These are phyloP conservation scores for Muntiacus reevesi DNA, from an alignment of 2,113 vertebrate species.

Conservation along the genomic window DNA sequence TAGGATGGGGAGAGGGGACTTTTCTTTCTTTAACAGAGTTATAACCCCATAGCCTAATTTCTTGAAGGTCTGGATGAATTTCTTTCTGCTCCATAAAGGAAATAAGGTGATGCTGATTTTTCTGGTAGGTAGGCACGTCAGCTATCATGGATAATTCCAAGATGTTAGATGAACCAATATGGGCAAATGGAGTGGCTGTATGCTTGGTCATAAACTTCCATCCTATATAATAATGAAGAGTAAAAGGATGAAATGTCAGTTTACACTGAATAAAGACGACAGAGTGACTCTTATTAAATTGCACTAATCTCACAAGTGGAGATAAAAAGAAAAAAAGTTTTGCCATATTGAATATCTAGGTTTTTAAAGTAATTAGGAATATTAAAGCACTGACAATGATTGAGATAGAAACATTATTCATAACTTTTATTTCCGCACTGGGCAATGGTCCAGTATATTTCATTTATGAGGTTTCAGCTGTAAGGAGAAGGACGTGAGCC, in stretches of 20 bases:
- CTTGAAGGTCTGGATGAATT: conserved; percentile 34
- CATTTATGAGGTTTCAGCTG: conserved; percentile 96
- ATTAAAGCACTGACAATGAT: conserved; percentile 94
- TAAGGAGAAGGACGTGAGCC: conserved; percentile 91
- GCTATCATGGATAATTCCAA: not conserved
- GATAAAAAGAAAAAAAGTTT: conserved; percentile 82
- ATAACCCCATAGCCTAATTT: not conserved
- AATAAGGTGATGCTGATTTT: not conserved
- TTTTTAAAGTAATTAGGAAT: conserved; percentile 93
- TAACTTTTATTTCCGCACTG: conserved; percentile 95
- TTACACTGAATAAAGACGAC: conserved; percentile 55
- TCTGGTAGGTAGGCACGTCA: not conserved
- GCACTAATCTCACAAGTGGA: conserved; percentile 78
- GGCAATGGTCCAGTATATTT: conserved; percentile 95
- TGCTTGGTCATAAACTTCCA: conserved; percentile 33
- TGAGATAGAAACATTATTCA: conserved; percentile 98
- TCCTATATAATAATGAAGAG: conserved; percentile 36
- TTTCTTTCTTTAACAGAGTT: not conserved
- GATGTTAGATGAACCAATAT: not conserved
- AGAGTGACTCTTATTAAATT: conserved; percentile 78
- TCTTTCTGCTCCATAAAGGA: conserved; percentile 33
- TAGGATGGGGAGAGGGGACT: not conserved
- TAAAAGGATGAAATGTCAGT: conserved; percentile 56
- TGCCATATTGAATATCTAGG: conserved; percentile 84
- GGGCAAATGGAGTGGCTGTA: not conserved